These are phyloP conservation scores for Spheniscus mendiculus DNA, from an alignment of 2,113 vertebrate genomes.

Conservation along the genomic window DNA sequence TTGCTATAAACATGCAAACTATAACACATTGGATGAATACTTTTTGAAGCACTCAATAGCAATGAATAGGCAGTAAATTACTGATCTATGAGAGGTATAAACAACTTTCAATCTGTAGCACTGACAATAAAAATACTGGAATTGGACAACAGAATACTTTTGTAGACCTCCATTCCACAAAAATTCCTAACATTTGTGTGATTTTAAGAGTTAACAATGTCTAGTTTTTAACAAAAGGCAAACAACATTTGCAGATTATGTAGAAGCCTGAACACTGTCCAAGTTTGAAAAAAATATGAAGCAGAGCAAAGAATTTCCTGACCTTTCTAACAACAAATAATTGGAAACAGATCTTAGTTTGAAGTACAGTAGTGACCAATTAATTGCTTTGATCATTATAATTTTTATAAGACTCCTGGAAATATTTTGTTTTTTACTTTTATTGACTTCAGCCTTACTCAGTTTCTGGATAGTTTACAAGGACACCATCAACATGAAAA, in stretches of 20 bases:
- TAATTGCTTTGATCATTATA: neutral
- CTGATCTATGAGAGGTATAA: neutral
- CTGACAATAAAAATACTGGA: neutral
- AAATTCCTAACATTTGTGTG: neutral
- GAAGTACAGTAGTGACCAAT: neutral
- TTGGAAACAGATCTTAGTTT: neutral
- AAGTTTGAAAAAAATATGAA: neutral
- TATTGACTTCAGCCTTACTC: neutral
- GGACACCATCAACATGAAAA: neutral
- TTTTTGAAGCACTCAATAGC: neutral
- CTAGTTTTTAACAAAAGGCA: neutral
- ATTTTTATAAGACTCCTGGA: neutral
- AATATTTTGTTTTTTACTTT: neutral
- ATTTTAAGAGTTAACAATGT: neutral
- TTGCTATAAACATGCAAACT: neutral
- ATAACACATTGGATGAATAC: neutral
- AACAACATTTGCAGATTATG: neutral
- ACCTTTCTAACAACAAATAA: neutral
- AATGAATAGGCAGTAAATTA: neutral
- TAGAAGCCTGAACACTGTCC: neutral
- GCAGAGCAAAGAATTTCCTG: neutral
- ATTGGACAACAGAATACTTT: neutral
- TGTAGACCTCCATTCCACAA: neutral
- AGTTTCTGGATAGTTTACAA: neutral
- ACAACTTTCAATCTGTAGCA: neutral